Evolutionary conservation across 2,888 invertebrate genomes (phyloP).

Genomic region (Arctia plantaginis): DNA sequence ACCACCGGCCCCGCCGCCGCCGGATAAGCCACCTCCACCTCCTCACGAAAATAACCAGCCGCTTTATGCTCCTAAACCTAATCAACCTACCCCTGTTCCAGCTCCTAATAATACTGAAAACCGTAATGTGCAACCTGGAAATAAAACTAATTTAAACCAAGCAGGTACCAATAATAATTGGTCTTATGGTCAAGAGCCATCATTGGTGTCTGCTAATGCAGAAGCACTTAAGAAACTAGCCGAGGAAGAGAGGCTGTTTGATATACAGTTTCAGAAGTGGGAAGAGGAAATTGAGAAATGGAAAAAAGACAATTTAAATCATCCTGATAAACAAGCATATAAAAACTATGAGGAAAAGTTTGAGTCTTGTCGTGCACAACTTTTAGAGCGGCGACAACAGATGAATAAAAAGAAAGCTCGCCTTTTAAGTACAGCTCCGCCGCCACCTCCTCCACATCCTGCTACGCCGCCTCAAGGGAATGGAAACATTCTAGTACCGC

Average conservation of each 20-base stretch:
- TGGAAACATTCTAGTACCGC: constrained; percentile 55
- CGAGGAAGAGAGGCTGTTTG: constrained; percentile 94
- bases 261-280: constrained; percentile 96
- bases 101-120: constrained; percentile 48
- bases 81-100: constrained; percentile 52
- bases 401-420: constrained; percentile 89
- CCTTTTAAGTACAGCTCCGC: constrained; percentile 57
- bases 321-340: constrained; percentile 95
- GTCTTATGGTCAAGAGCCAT: constrained; percentile 58
- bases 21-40: constrained; percentile 69
- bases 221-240: constrained; percentile 78
- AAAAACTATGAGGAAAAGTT: constrained; percentile 95
- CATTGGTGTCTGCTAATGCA: constrained; percentile 57
- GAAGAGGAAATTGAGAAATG: constrained; percentile 96
- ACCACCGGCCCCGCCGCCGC: constrained; percentile 61
- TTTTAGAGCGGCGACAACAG: constrained; percentile 92
- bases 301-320: constrained; percentile 96
- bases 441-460: constrained; percentile 58
- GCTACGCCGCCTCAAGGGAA: constrained; percentile 45
- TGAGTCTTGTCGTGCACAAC: constrained; percentile 92
- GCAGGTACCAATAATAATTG: constrained; percentile 69
- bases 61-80: constrained; percentile 59
- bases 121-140: constrained; percentile 45
- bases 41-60: constrained; percentile 81
- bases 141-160: constrained; percentile 50